Evolutionary conservation across 1,140 invertebrate genomes (phyloP).

Genomic region (Rhizoglyphus robini): DNA sequence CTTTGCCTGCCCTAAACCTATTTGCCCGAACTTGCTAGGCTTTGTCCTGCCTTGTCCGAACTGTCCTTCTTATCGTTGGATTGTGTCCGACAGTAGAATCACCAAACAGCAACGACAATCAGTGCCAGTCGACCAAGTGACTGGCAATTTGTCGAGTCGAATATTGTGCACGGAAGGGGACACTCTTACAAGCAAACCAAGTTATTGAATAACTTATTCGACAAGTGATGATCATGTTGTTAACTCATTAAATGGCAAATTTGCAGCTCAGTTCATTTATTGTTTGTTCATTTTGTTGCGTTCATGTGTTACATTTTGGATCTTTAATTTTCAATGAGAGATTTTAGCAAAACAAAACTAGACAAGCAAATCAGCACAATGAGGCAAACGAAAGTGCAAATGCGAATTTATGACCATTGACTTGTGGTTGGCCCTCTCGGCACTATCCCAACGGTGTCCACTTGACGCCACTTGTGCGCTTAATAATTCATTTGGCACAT

Average conservation of each 20-base stretch:
- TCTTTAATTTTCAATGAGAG: conserved; percentile 8
- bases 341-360: conserved; percentile 1
- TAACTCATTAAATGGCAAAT: no score
- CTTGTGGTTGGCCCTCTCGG: background rate
- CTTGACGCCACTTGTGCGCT: background rate
- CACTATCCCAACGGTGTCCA: background rate
- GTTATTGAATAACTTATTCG: no score
- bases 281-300: background rate
- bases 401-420: background rate
- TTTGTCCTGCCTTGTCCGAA: no score
- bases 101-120: no score
- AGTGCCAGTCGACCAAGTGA: background rate
- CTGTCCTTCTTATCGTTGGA: no score
- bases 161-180: background rate
- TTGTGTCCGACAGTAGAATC: no score
- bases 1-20: no score
- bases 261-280: no score
- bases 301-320: background rate
- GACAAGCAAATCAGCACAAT: background rate
- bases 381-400: background rate
- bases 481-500: background rate
- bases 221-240: no score
- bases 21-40: no score
- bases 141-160: background rate
- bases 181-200: no score